Evolutionary conservation across 1,140 invertebrate genomes (phyloP).

Genomic region (Bursaphelenchus mucronatus): DNA sequence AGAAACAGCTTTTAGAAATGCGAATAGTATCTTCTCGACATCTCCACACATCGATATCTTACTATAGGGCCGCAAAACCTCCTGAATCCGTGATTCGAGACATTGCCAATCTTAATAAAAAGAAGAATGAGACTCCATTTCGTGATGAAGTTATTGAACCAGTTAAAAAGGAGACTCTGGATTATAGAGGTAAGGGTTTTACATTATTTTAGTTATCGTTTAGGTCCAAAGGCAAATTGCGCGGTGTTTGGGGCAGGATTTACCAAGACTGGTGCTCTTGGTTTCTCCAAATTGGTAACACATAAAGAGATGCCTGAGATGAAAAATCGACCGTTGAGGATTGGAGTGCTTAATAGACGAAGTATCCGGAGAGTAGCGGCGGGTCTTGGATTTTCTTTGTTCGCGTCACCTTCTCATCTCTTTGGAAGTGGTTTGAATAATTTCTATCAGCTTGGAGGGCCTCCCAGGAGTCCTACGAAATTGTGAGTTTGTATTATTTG

Average conservation of each 20-base stretch:
- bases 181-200: too few relatives aligned
- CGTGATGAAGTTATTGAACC: too few relatives aligned
- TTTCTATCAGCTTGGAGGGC: constrained; percentile 48
- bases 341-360: constrained; percentile 43
- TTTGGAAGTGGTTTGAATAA: constrained; percentile 57
- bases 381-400: constrained; percentile 57
- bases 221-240: constrained; percentile 11
- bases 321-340: constrained; percentile 31
- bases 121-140: too few relatives aligned
- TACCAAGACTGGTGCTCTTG: constrained; percentile 22
- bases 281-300: constrained; percentile 4
- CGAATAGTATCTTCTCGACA: too few relatives aligned
- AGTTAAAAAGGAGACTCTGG: too few relatives aligned
- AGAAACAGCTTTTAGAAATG: too few relatives aligned
- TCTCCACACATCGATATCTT: too few relatives aligned
- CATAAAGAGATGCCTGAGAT: not conserved
- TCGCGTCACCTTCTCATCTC: constrained; percentile 44
- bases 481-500: constrained; percentile 6
- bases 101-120: too few relatives aligned
- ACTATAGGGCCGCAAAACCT: too few relatives aligned
- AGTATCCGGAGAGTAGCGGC: constrained; percentile 49
- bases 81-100: too few relatives aligned
- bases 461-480: constrained; percentile 28
- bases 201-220: too few relatives aligned
- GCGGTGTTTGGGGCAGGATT: constrained; percentile 26